Percentiles rank a stretch among this genome's conserved stretches.
Conservation (phyloP, 1,140 invertebrate species). For the Drosophila bipectinata region DNA sequence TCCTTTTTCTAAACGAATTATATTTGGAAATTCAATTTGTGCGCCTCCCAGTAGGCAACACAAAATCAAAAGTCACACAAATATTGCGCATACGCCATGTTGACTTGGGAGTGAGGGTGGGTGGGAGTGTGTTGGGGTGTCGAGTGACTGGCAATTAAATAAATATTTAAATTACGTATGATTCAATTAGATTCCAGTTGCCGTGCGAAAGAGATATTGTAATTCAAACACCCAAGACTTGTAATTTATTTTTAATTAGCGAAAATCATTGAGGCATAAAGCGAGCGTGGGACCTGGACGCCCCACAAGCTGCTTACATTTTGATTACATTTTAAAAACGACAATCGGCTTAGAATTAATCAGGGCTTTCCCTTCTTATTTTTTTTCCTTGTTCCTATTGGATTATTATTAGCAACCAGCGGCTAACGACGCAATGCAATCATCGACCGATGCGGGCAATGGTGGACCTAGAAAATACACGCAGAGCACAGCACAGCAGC, state of each 20-base stretch:
- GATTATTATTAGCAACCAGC: conserved; percentile 67
- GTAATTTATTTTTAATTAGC: conserved; percentile 75
- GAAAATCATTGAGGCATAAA: conserved; percentile 58
- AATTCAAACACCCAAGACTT: conserved; percentile 42
- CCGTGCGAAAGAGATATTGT: conserved; percentile 56
- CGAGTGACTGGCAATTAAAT: conserved; percentile 60
- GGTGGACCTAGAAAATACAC: conserved; percentile 77
- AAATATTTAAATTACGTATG: conserved; percentile 70
- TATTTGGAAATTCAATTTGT: conserved; percentile 57
- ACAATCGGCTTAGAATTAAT: conserved; percentile 69
- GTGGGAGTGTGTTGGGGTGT: neutral
- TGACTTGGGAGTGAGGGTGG: neutral
- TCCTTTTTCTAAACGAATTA: conserved; percentile 33
- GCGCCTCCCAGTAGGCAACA: conserved; percentile 50
- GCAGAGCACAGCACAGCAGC: conserved; percentile 65
- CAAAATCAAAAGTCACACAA: conserved; percentile 34
- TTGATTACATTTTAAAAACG: conserved; percentile 75
- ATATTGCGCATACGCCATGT: conserved; percentile 45
- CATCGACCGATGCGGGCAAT: conserved; percentile 83
- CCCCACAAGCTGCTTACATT: conserved; percentile 60
- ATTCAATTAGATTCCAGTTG: conserved; percentile 49
- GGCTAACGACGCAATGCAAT: conserved; percentile 83
- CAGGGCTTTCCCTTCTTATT: neutral
- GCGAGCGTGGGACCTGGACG: conserved; percentile 20
- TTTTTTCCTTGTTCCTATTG: conserved; percentile 18